Base-by-base conservation (phyloP, 2,888 invertebrate species). In the Dryobotodes eremita region DNA sequence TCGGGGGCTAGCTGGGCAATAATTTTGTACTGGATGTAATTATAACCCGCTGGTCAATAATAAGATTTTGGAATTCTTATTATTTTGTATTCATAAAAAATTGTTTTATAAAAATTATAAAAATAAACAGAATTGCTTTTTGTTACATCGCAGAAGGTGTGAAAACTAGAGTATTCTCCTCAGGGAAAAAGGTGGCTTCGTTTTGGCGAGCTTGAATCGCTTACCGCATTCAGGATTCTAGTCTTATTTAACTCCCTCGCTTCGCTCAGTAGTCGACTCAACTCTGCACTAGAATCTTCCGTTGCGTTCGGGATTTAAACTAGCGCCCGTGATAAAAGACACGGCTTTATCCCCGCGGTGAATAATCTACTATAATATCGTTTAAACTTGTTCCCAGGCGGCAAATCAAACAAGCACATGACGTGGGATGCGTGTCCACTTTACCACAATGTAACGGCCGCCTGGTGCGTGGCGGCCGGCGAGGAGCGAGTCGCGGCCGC, bases 391-490 rank as follows among this genome's bases (percentile, higher is more conserved):
- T 50, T 20, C 11, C 17, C 81, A 97, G 97, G 98, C 82, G 99
- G 99, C 20, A 97, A 98, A 91, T 97, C 98, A 83, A 97, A 98
- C 7, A 97, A 97, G 48, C 99, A 99, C 95, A 99, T 99, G 93
- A 98, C 99, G 2, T 97, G 98, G 82, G 98, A 99, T 94, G 99
- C 99, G 42, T 99, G 99, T 92, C 99, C 99, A 2, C 93, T 98
- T 75, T 99, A 98, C 96, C 99, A 99, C 95, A 96, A 96, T 92
- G 95, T 96, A 92, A 94, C 95, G 76, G 87, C 90, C 20, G 93
- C 95, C 80, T 99, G 94, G 95, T 96, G 99, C 94, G 98, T 94
- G 71, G 96, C 95, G 15, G 97, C 98, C 46, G 97, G 93, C 96
- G 91, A 98, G 97, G 87, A 97, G 97, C 81, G 98, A 97, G 91